Conservation (phyloP, 2,888 invertebrate species). For the Lepidochrysops patricia region DNA sequence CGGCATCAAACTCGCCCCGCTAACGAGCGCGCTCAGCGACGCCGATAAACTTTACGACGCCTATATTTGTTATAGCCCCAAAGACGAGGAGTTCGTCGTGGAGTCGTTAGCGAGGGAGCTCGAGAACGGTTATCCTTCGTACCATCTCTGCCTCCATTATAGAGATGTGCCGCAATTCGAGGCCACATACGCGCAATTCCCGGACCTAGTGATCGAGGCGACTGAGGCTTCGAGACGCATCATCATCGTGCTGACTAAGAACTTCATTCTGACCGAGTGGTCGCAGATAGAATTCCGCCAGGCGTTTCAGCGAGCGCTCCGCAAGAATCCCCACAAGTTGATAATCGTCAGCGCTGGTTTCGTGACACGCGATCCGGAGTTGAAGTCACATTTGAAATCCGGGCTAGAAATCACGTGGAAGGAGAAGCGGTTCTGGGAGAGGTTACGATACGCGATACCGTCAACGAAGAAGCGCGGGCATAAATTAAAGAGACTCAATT, state of each 20-base stretch:
- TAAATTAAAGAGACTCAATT: conserved; percentile 75
- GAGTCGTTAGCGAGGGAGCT: conserved; percentile 89
- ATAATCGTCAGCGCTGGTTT: conserved; percentile 88
- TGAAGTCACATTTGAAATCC: conserved; percentile 91
- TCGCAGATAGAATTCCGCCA: conserved; percentile 91
- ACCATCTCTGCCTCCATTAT: conserved; percentile 91
- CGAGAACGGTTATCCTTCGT: conserved; percentile 85
- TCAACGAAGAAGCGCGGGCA: conserved; percentile 79
- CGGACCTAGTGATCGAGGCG: conserved; percentile 87
- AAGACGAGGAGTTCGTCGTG: conserved; percentile 92
- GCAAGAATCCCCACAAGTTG: conserved; percentile 88
- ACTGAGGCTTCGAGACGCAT: conserved; percentile 91
- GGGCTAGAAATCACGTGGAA: conserved; percentile 91
- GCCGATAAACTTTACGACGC: conserved; percentile 93
- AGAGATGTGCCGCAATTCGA: conserved; percentile 86
- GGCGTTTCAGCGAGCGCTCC: conserved; percentile 90
- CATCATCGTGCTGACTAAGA: conserved; percentile 89
- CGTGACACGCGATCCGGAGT: conserved; percentile 88
- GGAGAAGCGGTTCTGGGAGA: conserved; percentile 96
- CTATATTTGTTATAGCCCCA: conserved; percentile 93
- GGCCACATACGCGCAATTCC: conserved; percentile 79
- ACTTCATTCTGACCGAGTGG: conserved; percentile 95
- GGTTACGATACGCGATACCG: conserved; percentile 92
- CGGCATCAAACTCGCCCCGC: conserved; percentile 86
- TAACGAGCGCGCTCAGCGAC: conserved; percentile 82